Evolutionary conservation across 1,140 invertebrate species (phyloP).

Genomic region (Drosophila takahashii): DNA sequence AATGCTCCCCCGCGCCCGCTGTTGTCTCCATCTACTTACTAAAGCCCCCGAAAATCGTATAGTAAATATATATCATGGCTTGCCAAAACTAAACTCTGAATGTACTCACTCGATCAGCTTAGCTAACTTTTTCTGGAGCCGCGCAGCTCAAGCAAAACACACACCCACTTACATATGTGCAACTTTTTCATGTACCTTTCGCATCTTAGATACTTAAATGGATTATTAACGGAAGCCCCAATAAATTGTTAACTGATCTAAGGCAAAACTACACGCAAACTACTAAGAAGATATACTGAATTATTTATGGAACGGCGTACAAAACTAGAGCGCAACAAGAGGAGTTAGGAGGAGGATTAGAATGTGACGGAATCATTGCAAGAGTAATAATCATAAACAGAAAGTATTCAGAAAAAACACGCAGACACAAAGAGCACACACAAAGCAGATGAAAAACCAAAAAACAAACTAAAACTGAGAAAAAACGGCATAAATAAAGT

Average conservation of each 20-base stretch:
- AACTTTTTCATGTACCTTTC: conserved; percentile 81
- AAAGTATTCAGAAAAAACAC: conserved; percentile 67
- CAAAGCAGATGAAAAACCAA: conserved; percentile 39
- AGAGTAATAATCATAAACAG: conserved; percentile 33
- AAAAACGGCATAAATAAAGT: conserved; percentile 65
- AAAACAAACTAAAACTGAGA: conserved; percentile 49
- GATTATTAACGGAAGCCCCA: conserved; percentile 39
- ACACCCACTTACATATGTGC: conserved; percentile 57
- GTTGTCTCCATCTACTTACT: conserved; percentile 28
- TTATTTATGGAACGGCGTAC: conserved; percentile 53
- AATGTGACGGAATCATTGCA: conserved; percentile 26
- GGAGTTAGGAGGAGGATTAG: conserved; percentile 6
- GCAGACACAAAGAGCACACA: conserved; percentile 27
- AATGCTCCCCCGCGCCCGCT: conserved; percentile 19
- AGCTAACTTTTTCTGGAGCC: conserved; percentile 45
- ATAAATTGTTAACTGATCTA: conserved; percentile 68
- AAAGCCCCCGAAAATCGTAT: conserved; percentile 8
- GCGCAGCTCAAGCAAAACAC: conserved; percentile 17
- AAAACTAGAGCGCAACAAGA: conserved; percentile 34
- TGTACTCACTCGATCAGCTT: conserved; percentile 40
- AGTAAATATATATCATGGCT: conserved; percentile 22
- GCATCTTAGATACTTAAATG: conserved; percentile 75
- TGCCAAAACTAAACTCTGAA: conserved; percentile 41
- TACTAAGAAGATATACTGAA: conserved; percentile 51
- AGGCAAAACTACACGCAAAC: conserved; percentile 54